These are phyloP conservation scores for Cheilosia grossa DNA, from an alignment of 2,888 invertebrate genomes.

Conservation along the genomic window DNA sequence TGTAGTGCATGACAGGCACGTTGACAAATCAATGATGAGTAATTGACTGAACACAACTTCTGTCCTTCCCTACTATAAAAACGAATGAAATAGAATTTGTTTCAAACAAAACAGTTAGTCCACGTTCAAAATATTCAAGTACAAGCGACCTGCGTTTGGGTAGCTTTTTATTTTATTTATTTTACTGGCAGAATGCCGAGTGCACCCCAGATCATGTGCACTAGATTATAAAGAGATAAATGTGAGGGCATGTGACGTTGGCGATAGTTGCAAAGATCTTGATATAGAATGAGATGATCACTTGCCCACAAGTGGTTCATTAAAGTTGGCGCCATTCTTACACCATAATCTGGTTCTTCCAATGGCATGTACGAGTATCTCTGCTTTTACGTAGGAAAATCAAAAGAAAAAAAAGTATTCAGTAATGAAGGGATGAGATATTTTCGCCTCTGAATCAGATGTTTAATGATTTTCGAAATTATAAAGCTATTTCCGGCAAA, in stretches of 20 bases:
- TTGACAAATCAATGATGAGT: too few relatives aligned
- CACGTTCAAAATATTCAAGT: conserved; percentile 9
- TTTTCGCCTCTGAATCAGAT: neutral
- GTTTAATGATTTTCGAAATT: neutral
- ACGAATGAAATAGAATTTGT: conserved; percentile 7
- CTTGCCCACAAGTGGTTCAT: conserved; percentile 6
- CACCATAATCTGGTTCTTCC: neutral
- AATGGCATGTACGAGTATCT: too few relatives aligned
- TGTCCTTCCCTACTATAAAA: neutral
- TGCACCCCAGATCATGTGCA: conserved; percentile 59
- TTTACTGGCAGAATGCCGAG: conserved; percentile 49
- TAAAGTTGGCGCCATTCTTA: conserved; percentile 45
- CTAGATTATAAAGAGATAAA: conserved; percentile 56
- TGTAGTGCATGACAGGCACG: too few relatives aligned
- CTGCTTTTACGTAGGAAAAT: neutral
- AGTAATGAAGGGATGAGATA: neutral
- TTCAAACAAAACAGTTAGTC: neutral
- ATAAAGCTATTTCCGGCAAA: conserved; percentile 6
- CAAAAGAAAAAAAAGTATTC: neutral
- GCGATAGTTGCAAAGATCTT: conserved; percentile 30
- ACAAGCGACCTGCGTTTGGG: conserved; percentile 39
- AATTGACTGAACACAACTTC: neutral
- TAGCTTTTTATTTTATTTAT: conserved; percentile 28
- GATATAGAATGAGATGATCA: neutral
- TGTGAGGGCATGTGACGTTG: conserved; percentile 61